These are phyloP conservation scores for Nymphalis io DNA, from an alignment of 1,140 invertebrate species.

Conservation along the genomic window DNA sequence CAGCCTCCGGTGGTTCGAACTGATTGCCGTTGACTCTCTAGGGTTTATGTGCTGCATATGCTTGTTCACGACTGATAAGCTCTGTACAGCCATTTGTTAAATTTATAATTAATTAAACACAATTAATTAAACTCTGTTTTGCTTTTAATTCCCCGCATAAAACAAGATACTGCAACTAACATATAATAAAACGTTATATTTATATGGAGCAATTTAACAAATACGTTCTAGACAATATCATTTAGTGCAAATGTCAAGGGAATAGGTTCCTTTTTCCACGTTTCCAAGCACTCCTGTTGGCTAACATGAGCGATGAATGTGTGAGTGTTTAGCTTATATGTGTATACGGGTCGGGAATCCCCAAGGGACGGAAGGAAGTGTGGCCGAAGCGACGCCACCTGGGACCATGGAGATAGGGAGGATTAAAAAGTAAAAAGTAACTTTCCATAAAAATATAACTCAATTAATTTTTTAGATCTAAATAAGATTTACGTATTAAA, in stretches of 20 bases:
- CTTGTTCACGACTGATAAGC: slow-evolving; percentile 7
- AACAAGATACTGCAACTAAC: background rate
- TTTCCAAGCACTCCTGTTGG: slow-evolving; percentile 41
- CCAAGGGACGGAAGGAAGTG: slow-evolving; percentile 67
- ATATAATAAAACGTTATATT: slow-evolving; percentile 8
- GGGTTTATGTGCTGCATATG: slow-evolving; percentile 1
- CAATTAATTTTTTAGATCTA: slow-evolving; percentile 10
- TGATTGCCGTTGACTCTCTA: slow-evolving; percentile 11
- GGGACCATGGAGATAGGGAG: slow-evolving; percentile 53
- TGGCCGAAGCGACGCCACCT: slow-evolving; percentile 66
- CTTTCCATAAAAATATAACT: slow-evolving; percentile 15
- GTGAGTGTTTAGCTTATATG: slow-evolving; percentile 43
- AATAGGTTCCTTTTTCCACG: slow-evolving; percentile 50
- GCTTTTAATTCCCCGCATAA: background rate
- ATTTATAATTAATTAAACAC: slow-evolving; percentile 2
- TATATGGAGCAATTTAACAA: slow-evolving; percentile 17
- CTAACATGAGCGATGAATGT: slow-evolving; percentile 34
- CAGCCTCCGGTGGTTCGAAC: slow-evolving; percentile 7
- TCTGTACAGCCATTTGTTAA: background rate
- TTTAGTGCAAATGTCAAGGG: slow-evolving; percentile 50
- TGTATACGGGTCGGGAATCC: slow-evolving; percentile 56
- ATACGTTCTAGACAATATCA: slow-evolving; percentile 53
- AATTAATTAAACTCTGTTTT: background rate
- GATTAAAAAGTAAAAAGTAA: slow-evolving; percentile 40
- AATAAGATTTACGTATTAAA: too few relatives aligned